Evolutionary conservation across 2,888 invertebrate species (phyloP).

Genomic region (Smittia sp.): DNA sequence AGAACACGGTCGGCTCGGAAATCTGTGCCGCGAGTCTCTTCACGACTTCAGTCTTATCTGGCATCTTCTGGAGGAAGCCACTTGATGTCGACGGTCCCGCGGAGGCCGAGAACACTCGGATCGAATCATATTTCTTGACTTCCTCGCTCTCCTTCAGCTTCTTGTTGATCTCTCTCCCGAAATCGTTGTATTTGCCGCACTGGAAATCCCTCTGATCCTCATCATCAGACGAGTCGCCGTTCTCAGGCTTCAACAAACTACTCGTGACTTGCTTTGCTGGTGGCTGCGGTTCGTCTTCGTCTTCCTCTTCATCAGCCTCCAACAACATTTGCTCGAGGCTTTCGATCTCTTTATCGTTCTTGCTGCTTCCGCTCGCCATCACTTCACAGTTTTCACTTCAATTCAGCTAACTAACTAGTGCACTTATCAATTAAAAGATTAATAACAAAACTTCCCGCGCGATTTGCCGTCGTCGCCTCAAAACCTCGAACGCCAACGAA

Average conservation of each 20-base stretch:
- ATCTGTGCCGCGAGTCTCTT: constrained; percentile 38
- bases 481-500: no score
- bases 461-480: no score
- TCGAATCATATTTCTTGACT: constrained; percentile 46
- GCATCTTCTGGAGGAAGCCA: not conserved
- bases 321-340: constrained; percentile 54
- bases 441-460: no score
- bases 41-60: not conserved
- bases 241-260: constrained; percentile 50
- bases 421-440: no score
- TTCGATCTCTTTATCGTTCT: constrained; percentile 52
- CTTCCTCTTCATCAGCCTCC: constrained; percentile 51
- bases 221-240: constrained; percentile 77
- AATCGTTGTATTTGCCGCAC: constrained; percentile 69
- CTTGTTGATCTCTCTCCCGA: constrained; percentile 67
- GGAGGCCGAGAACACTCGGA: not conserved
- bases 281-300: constrained; percentile 43
- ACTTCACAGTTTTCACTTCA: no score
- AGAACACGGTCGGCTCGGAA: constrained; percentile 50
- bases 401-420: no score
- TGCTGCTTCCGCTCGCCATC: not conserved
- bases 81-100: not conserved
- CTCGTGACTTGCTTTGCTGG: constrained; percentile 16
- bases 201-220: constrained; percentile 72
- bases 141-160: constrained; percentile 55